Evolutionary conservation across 2,113 vertebrate genomes (phyloP).

Genomic region (Alethe diademata): DNA sequence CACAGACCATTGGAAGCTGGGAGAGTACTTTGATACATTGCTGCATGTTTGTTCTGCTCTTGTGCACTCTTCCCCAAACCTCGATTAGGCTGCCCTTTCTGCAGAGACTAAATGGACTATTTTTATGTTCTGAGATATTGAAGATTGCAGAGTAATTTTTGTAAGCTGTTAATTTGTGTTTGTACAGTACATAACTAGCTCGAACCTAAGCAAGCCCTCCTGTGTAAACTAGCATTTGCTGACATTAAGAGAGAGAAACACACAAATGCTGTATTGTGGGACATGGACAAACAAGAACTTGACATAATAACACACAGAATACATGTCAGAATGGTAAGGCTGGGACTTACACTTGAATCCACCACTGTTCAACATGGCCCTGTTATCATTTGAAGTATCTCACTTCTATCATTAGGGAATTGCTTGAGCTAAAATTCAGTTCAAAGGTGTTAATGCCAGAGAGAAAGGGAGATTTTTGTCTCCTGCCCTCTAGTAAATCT

Average conservation of each 20-base stretch:
- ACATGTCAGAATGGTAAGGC: background rate
- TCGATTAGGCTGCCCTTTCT: background rate
- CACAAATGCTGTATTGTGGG: conserved; percentile 21
- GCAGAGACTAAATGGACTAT: background rate
- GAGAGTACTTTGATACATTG: background rate
- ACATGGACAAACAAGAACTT: conserved; percentile 38
- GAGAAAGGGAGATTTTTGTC: background rate
- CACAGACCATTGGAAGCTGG: background rate
- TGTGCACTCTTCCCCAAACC: background rate
- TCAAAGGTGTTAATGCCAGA: background rate
- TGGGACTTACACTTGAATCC: background rate
- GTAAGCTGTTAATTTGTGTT: conserved; percentile 48
- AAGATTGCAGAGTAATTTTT: background rate
- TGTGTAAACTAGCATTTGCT: conserved; percentile 54
- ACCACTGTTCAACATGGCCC: background rate
- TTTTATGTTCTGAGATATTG: background rate
- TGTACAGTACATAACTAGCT: conserved; percentile 8
- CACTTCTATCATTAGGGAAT: background rate
- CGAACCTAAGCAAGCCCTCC: conserved; percentile 28
- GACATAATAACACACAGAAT: background rate
- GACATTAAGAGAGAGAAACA: conserved; percentile 57
- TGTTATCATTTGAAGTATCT: background rate
- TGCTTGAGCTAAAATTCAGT: background rate
- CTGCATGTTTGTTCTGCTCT: background rate
- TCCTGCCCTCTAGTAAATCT: background rate